A percentile compares a stretch with the other conserved stretches of the same genome.
These are phyloP conservation scores for Benthosema pterotum DNA, from an alignment of 2,797 vertebrate species.

Conservation along the genomic window DNA sequence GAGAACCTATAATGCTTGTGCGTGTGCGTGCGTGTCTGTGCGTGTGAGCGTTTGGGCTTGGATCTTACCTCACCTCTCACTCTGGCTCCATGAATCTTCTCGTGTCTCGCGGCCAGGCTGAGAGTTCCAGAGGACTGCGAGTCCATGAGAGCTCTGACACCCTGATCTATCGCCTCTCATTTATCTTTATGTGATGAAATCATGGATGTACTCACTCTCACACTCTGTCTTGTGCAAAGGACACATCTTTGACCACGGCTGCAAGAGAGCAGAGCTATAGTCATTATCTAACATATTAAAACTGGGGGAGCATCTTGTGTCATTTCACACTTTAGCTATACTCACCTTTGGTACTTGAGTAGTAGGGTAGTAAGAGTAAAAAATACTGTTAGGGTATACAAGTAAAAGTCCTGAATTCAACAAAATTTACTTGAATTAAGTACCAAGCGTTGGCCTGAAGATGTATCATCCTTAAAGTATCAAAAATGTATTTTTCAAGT, in stretches of 20 bases:
- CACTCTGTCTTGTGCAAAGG: conserved; percentile 34
- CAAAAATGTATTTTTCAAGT: too few relatives aligned
- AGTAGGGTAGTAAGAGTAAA: too few relatives aligned
- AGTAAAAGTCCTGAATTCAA: too few relatives aligned
- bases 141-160: conserved; percentile 45
- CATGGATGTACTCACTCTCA: conserved; percentile 40
- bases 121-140: conserved; percentile 48
- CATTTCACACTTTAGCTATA: too few relatives aligned
- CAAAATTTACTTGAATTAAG: too few relatives aligned
- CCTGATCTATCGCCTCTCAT: conserved; percentile 58
- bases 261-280: conserved; percentile 20
- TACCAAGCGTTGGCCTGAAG: too few relatives aligned
- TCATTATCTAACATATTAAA: background rate
- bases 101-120: conserved; percentile 33
- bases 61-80: conserved; percentile 45
- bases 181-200: conserved; percentile 58
- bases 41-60: background rate
- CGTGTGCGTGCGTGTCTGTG: background rate
- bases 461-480: too few relatives aligned
- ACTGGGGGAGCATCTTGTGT: too few relatives aligned
- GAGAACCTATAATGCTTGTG: background rate
- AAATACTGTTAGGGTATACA: too few relatives aligned
- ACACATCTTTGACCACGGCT: conserved; percentile 35
- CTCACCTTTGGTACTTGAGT: too few relatives aligned
- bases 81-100: conserved; percentile 50